Conservation (phyloP, 2,113 vertebrate species). For the Amphiprion percula region DNA sequence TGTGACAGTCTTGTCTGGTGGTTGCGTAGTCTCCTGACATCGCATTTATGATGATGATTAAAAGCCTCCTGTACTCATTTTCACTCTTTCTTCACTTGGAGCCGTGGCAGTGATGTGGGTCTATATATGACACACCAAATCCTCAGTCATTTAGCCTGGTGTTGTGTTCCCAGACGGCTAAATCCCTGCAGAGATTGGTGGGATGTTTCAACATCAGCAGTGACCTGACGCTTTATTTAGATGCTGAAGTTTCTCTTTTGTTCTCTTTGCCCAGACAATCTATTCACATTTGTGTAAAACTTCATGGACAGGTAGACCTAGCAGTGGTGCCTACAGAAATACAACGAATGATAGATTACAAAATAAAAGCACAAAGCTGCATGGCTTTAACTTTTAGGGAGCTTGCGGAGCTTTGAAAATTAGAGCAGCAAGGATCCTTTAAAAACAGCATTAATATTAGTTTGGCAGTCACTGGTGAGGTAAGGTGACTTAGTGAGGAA, state of each 20-base stretch:
- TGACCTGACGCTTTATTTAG: slow-evolving; percentile 70
- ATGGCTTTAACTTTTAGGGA: too few species aligned
- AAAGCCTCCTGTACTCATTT: slow-evolving; percentile 53
- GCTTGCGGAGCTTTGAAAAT: not conserved
- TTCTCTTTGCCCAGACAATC: slow-evolving; percentile 6
- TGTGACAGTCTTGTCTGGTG: not conserved
- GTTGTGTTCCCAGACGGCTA: slow-evolving; percentile 70
- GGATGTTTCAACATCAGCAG: slow-evolving; percentile 52
- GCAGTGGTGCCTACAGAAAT: not conserved
- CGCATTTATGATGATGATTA: slow-evolving; percentile 25
- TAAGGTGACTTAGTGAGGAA: not conserved
- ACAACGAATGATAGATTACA: not conserved
- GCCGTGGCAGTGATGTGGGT: slow-evolving; percentile 44
- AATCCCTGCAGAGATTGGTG: slow-evolving; percentile 68
- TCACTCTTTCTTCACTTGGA: slow-evolving; percentile 29
- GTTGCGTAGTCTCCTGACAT: slow-evolving; percentile 21
- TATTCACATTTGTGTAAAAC: not conserved
- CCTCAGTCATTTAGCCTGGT: slow-evolving; percentile 70
- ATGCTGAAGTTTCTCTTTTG: slow-evolving; percentile 43
- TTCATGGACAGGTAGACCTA: not conserved
- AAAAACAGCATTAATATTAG: not conserved
- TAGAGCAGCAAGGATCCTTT: not conserved
- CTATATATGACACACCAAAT: slow-evolving; percentile 74
- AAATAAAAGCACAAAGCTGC: too few species aligned
- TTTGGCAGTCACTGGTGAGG: not conserved